Evolutionary conservation across 2,888 invertebrate genomes (phyloP).

Genomic region (Cetonia aurata): DNA sequence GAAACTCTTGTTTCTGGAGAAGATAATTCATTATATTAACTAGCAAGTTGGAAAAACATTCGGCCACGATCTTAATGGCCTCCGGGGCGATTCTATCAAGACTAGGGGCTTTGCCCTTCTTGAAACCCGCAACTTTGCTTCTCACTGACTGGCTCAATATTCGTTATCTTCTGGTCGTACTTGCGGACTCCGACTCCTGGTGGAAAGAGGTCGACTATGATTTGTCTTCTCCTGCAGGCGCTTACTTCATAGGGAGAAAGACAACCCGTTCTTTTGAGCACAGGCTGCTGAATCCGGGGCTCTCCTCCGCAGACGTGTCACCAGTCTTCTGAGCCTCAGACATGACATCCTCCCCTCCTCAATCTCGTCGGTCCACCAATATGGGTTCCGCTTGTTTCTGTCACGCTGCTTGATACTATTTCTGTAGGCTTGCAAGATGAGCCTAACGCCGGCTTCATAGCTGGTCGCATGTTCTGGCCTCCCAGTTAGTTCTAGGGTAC

Average conservation of each 20-base stretch:
- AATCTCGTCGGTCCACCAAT: conserved; percentile 2
- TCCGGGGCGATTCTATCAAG: not conserved
- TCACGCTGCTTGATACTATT: not conserved
- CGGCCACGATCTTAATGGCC: not conserved
- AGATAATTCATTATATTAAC: not conserved
- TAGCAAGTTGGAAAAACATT: not conserved
- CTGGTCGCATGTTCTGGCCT: not conserved
- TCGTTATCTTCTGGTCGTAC: not conserved
- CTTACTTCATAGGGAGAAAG: conserved; percentile 1
- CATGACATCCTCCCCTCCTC: not conserved
- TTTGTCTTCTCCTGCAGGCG: not conserved
- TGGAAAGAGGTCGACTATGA: conserved; percentile 6
- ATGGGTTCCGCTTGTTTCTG: not conserved
- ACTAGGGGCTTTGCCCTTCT: not conserved
- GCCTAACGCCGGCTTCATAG: not conserved
- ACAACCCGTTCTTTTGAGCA: conserved; percentile 2
- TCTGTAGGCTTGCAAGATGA: not conserved
- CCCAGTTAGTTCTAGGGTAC: conserved; percentile 4
- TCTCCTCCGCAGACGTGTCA: not conserved
- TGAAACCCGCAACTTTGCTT: not conserved
- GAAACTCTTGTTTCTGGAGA: conserved; percentile 3
- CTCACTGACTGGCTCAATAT: not conserved
- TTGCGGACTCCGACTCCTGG: conserved; percentile 3
- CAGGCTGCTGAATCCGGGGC: conserved; percentile 2
- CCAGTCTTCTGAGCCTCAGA: not conserved